phyloP scores from a whole-genome alignment of 2,113 vertebrate species.

The Caracal caracal region DNA sequence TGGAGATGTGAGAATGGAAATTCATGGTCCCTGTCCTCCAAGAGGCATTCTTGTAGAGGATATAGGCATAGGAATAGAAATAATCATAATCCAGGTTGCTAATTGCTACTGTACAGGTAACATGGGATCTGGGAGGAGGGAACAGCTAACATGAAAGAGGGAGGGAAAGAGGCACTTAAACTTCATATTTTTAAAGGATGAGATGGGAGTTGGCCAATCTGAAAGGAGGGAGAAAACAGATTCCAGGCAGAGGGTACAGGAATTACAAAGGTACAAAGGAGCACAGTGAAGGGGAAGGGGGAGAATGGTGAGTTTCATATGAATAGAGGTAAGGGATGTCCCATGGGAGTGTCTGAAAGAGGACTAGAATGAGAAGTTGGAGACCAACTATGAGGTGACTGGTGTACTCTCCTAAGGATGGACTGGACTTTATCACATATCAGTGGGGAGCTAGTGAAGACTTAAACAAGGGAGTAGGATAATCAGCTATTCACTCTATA shows the following conservation, averaged over 20 bases:
- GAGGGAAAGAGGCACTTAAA: not conserved
- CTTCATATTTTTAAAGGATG: not conserved
- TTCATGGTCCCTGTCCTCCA: not conserved
- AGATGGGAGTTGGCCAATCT: not conserved
- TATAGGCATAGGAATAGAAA: slow-evolving; percentile 9
- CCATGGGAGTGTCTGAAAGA: not conserved
- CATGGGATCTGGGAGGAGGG: not conserved
- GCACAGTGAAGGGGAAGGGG: no score
- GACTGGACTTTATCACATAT: not conserved
- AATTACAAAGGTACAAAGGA: not conserved
- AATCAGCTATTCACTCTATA: not conserved
- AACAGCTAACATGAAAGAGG: slow-evolving; percentile 9
- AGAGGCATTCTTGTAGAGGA: not conserved
- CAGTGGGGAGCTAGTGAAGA: not conserved
- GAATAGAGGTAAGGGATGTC: not conserved
- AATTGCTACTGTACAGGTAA: not conserved
- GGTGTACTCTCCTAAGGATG: not conserved
- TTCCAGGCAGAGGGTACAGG: not conserved
- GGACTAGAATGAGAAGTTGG: not conserved
- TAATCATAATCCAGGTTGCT: not conserved
- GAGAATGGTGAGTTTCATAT: not conserved
- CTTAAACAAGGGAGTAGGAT: not conserved
- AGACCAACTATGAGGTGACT: not conserved
- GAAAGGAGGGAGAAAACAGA: not conserved
- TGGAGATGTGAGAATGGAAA: slow-evolving; percentile 30